phyloP scores from a whole-genome alignment of 1,140 invertebrate genomes.

The Papilio dardanus region DNA sequence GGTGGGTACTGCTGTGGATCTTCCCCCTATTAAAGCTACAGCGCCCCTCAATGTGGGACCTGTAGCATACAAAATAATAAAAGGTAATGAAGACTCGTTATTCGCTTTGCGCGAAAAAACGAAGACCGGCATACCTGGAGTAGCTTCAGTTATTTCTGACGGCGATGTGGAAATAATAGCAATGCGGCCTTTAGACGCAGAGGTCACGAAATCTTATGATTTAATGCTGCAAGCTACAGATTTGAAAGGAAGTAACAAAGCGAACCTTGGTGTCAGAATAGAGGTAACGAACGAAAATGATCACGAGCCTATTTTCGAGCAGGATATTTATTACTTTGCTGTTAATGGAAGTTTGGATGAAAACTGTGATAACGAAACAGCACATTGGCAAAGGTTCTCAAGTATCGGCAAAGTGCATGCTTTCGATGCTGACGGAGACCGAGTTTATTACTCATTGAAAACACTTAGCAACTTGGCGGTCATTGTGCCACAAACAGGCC shows the following conservation, averaged over 20 bases:
- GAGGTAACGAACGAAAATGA: conserved; percentile 94
- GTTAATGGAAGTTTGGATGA: conserved; percentile 84
- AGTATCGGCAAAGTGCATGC: conserved; percentile 92
- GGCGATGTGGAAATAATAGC: conserved; percentile 88
- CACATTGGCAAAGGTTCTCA: conserved; percentile 88
- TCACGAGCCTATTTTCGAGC: conserved; percentile 92
- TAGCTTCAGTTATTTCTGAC: conserved; percentile 84
- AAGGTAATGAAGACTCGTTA: conserved; percentile 86
- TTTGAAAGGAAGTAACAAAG: conserved; percentile 87
- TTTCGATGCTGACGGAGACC: conserved; percentile 93
- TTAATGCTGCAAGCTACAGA: conserved; percentile 90
- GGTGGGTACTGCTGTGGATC: conserved; percentile 86
- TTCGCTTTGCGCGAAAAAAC: conserved; percentile 87
- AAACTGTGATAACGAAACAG: conserved; percentile 80
- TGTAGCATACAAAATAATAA: conserved; percentile 90
- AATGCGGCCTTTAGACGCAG: conserved; percentile 88
- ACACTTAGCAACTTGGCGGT: conserved; percentile 90
- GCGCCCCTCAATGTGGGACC: conserved; percentile 83
- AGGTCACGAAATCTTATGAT: conserved; percentile 86
- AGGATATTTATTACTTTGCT: conserved; percentile 90
- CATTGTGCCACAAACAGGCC: conserved; percentile 95
- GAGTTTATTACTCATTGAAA: conserved; percentile 91
- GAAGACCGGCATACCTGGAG: conserved; percentile 82
- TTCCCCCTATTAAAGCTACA: conserved; percentile 86
- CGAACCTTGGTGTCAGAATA: conserved; percentile 88